Evolutionary conservation across 2,888 invertebrate species (phyloP), one percentile per base, ranked within the genome.

Genomic region (Acleris cristana): DNA sequence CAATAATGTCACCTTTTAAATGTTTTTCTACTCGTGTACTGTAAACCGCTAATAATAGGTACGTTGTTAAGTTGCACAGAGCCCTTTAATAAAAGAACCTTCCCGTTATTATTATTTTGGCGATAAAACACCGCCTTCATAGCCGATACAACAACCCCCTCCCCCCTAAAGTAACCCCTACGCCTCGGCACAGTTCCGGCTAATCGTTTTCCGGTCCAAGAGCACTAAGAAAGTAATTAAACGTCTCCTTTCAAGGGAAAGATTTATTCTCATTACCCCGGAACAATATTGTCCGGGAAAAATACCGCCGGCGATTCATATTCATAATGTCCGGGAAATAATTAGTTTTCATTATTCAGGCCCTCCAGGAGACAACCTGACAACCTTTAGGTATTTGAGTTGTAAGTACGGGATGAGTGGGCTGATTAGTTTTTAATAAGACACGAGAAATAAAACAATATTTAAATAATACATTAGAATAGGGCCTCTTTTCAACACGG

Each of bases 301-400:
- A 84, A 84, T 81, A 80, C 75, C 72, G 70, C 61, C 69, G 69
- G 79, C 78, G 69, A 83, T 85, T 84, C 83, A 80, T 84, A 84
- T 82, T 84, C 83, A 83, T 85, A 84, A 83, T 80, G 80, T 77
- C 77, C 72, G 72, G 76, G 69, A 81, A 81, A 83, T 84, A 84
- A 85, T 85, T 82, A 83, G 81, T 84, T 84, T 82, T 81, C 79
- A 83, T 84, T 83, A 83, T 79, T 80, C 79, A 79, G 69, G 58
- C 30, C 66, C 58, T 67, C 61, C 56, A 26, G 56, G 62, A 45
- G 55, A 49, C 49, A 52, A 64, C 49, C 44, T 52, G 57, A 57
- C 64, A 56, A 55, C 23, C 44, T 44, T 51, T 40, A 40, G 18
- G 56, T 7, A 52, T 52, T 51, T 14, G 21, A 51, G 18, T 12